Evolutionary conservation across 2,113 vertebrate genomes (phyloP).

Genomic region (Corythoichthys intestinalis): DNA sequence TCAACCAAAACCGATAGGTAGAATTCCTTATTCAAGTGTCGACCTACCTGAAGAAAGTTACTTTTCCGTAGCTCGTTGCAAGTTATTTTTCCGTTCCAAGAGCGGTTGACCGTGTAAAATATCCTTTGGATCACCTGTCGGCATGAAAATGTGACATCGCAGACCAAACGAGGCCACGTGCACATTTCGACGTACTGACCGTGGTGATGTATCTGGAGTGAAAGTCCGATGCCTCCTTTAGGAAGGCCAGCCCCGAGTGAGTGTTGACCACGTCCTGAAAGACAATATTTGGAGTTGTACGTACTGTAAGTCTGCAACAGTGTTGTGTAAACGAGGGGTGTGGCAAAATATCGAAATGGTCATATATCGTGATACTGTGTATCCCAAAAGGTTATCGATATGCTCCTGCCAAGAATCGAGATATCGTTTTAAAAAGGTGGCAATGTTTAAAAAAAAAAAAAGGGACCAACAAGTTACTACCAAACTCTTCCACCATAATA

Average conservation of each 20-base stretch:
- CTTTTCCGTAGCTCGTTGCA: constrained; percentile 87
- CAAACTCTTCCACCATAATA: too few relatives aligned
- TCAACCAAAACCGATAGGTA: fast-evolving
- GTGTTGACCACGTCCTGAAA: constrained; percentile 92
- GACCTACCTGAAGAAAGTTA: constrained; percentile 85
- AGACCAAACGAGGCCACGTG: not conserved
- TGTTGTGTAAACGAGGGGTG: too few relatives aligned
- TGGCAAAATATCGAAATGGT: too few relatives aligned
- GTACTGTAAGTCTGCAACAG: too few relatives aligned
- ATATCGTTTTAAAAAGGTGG: too few relatives aligned
- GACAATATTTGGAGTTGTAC: not conserved
- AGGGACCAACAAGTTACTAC: too few relatives aligned
- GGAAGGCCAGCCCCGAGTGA: constrained; percentile 86
- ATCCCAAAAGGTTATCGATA: too few relatives aligned
- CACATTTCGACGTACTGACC: constrained; percentile 47
- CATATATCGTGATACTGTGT: too few relatives aligned
- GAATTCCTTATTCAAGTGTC: not conserved
- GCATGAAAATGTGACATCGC: constrained; percentile 11
- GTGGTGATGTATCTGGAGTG: constrained; percentile 97
- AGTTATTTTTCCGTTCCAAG: constrained; percentile 91
- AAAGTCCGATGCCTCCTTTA: constrained; percentile 92
- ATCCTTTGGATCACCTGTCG: constrained; percentile 90
- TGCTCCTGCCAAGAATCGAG: too few relatives aligned
- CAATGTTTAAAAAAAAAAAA: too few relatives aligned
- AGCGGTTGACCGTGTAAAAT: constrained; percentile 94